Percentiles rank a stretch among this genome's conserved stretches.
Evolutionary conservation across 2,113 vertebrate genomes (phyloP).

Genomic region (Phylloscopus trochilus): DNA sequence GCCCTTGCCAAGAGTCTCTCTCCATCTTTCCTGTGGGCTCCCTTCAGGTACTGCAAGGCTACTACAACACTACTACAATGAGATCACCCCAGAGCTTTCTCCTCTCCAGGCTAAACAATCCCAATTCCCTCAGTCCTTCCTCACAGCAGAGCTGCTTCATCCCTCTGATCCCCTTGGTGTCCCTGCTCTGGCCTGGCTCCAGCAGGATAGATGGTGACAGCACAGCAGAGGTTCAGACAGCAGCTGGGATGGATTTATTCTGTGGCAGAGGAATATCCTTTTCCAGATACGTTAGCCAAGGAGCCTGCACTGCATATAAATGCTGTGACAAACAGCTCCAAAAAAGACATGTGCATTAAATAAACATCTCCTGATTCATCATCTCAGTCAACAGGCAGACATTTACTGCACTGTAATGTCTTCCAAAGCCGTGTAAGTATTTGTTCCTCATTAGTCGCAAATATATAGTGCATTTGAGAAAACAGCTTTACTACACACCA

Average conservation of each 20-base stretch:
- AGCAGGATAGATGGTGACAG: background rate
- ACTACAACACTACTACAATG: too few relatives aligned
- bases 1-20: background rate
- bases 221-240: background rate
- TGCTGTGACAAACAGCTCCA: background rate
- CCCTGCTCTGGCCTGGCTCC: background rate
- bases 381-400: background rate
- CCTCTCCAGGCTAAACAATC: background rate
- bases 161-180: background rate
- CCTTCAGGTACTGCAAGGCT: background rate
- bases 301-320: background rate
- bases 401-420: background rate
- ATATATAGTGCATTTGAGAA: background rate
- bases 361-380: background rate
- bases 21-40: background rate
- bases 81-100: background rate
- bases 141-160: background rate
- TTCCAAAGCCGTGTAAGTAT: background rate
- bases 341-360: background rate
- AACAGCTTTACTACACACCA: background rate
- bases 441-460: conserved; percentile 1
- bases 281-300: background rate
- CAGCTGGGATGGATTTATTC: background rate
- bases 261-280: background rate
- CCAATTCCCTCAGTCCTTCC: background rate